Evolutionary conservation across 2,797 vertebrate genomes (phyloP).

Genomic region (Phylloscopus collybita): DNA sequence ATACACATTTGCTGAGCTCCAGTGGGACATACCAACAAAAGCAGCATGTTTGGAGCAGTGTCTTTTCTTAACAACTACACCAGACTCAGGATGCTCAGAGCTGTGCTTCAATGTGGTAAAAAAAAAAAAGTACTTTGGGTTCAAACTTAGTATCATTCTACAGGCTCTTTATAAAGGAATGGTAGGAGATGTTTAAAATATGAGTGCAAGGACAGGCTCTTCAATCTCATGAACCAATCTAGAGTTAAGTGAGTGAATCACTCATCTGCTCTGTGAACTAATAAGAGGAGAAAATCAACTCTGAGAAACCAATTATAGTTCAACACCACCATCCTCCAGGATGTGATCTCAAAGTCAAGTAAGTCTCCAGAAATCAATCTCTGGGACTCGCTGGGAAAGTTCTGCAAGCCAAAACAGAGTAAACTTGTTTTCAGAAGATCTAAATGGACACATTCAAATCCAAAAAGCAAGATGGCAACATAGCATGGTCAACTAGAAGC

Average conservation of each 20-base stretch:
- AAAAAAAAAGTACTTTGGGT: background rate
- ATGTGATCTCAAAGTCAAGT: constrained; percentile 23
- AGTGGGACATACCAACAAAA: background rate
- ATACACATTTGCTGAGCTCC: background rate
- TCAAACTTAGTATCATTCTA: constrained; percentile 9
- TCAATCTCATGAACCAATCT: constrained; percentile 52
- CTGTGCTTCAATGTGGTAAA: background rate
- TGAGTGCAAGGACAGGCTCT: background rate
- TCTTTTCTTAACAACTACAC: background rate
- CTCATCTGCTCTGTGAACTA: constrained; percentile 18
- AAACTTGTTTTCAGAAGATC: background rate
- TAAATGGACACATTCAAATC: background rate
- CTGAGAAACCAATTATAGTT: constrained; percentile 50
- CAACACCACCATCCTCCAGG: background rate
- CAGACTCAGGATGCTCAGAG: background rate
- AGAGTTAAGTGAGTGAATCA: constrained; percentile 35
- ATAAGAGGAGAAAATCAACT: constrained; percentile 45
- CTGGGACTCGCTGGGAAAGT: background rate
- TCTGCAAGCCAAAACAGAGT: background rate
- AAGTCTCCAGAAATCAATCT: background rate
- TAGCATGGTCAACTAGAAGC: background rate
- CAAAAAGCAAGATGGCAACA: background rate
- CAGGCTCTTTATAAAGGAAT: background rate
- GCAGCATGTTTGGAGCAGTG: background rate
- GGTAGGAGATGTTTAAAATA: constrained; percentile 15